A percentile compares a stretch with the other conserved stretches of the same genome.
Conservation (phyloP, 2,113 vertebrate genomes). For the Neolamprologus ventralis region DNA sequence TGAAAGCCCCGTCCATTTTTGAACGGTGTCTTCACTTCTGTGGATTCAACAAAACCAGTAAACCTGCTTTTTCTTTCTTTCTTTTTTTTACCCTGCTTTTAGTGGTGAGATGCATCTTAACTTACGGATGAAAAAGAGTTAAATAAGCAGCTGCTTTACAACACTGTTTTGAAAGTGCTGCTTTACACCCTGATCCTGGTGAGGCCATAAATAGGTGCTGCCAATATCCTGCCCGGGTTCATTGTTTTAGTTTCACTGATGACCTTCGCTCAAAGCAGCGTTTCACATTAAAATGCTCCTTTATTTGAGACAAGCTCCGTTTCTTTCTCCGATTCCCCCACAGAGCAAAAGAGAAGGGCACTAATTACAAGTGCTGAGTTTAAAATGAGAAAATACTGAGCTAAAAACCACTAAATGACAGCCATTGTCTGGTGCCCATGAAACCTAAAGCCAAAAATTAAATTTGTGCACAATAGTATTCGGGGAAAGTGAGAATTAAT, state of each 20-base stretch:
- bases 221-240: constrained; percentile 31
- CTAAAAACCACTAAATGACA: neutral
- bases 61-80: neutral
- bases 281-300: neutral
- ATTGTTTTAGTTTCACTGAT: neutral
- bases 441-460: neutral
- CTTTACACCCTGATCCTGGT: constrained; percentile 1
- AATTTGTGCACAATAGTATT: neutral
- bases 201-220: constrained; percentile 13
- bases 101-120: neutral
- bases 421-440: neutral
- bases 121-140: neutral
- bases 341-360: neutral
- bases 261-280: neutral
- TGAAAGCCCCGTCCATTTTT: neutral
- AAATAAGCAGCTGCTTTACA: constrained; percentile 1
- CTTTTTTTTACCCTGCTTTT: neutral
- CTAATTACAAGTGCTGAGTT: neutral
- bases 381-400: neutral
- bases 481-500: neutral
- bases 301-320: neutral
- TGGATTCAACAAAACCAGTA: neutral
- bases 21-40: neutral
- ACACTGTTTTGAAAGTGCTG: neutral
- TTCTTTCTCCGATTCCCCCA: neutral